These are phyloP conservation scores for Xenopus laevis DNA, from an alignment of 2,113 vertebrate genomes.

Conservation along the genomic window DNA sequence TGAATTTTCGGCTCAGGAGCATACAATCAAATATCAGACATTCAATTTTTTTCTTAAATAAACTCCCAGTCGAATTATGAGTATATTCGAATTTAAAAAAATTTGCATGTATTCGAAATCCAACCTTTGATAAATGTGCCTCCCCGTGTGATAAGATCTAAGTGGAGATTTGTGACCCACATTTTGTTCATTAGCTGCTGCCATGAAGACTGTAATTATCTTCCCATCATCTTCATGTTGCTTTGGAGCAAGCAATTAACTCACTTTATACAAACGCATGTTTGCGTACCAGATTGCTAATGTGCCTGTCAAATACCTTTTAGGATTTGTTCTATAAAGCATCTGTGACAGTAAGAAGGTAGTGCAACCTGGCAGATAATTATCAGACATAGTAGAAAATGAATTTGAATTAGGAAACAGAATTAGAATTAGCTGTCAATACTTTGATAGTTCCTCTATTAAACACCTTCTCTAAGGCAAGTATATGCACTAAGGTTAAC, in stretches of 20 bases:
- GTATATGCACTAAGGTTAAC: too few relatives aligned
- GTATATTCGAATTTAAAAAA: too few relatives aligned
- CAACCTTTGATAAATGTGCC: too few relatives aligned
- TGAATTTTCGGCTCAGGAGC: too few relatives aligned
- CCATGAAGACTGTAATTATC: constrained; percentile 26
- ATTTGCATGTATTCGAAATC: too few relatives aligned
- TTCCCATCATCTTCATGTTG: constrained; percentile 15
- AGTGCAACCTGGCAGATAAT: background rate
- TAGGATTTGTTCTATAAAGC: background rate
- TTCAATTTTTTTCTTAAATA: too few relatives aligned
- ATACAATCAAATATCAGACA: too few relatives aligned
- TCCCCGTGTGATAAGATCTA: background rate
- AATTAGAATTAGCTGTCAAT: background rate
- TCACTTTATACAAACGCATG: constrained; percentile 18
- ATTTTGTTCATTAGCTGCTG: constrained; percentile 23
- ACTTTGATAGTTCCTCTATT: background rate
- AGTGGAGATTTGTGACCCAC: constrained; percentile 14
- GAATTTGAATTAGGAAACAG: background rate
- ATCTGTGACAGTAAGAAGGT: background rate
- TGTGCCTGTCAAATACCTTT: background rate
- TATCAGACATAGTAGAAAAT: background rate
- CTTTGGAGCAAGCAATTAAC: constrained; percentile 26
- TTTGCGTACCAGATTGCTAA: constrained; percentile 15
- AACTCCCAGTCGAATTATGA: too few relatives aligned
- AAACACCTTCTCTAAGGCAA: too few relatives aligned